Conservation (phyloP, 2,888 invertebrate genomes). For the Synergus gifuensis region DNA sequence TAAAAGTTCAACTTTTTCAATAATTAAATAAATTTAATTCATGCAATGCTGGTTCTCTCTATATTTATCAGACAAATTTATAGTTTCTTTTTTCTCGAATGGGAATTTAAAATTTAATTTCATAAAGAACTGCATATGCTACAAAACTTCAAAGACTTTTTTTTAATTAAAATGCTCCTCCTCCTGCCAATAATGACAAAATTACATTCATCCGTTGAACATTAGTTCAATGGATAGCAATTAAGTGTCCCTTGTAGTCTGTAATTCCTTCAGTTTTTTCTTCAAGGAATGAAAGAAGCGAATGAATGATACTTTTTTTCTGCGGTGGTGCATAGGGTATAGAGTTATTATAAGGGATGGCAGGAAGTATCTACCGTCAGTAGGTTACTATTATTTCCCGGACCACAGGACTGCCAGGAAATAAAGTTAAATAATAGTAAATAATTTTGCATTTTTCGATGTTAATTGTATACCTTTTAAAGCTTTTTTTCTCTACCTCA, state of each 20-base stretch:
- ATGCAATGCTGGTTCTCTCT: background rate
- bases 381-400: slow-evolving; percentile 32
- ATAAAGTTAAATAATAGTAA: background rate
- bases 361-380: slow-evolving; percentile 35
- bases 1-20: background rate
- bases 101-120: background rate
- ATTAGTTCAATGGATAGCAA: slow-evolving; percentile 32
- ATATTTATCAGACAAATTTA: background rate
- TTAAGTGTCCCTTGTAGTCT: slow-evolving; percentile 18
- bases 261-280: slow-evolving; percentile 36
- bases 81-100: background rate
- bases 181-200: slow-evolving; percentile 4
- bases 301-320: slow-evolving; percentile 31
- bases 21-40: background rate
- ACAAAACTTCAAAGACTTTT: background rate
- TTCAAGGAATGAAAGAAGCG: slow-evolving; percentile 15
- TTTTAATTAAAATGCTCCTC: slow-evolving; percentile 29
- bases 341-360: slow-evolving; percentile 27
- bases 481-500: background rate
- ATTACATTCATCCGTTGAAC: slow-evolving; percentile 28
- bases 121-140: background rate
- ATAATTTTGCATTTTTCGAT: background rate
- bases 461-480: background rate
- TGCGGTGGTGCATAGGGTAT: slow-evolving; percentile 15
- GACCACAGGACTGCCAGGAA: background rate